These are phyloP conservation scores for Hemiprocne comata DNA, from an alignment of 2,113 vertebrate species.

Conservation along the genomic window DNA sequence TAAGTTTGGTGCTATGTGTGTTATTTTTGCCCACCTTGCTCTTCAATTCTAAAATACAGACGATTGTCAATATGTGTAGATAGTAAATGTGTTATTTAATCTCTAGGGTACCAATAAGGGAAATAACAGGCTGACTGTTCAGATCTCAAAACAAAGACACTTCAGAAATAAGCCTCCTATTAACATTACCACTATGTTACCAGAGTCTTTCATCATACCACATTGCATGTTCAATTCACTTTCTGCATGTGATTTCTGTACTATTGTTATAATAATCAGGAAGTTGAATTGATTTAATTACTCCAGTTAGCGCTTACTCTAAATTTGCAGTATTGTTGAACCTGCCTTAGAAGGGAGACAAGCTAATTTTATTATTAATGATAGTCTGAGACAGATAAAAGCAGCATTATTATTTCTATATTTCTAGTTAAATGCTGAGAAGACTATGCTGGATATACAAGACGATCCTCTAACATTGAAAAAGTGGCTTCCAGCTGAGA, in stretches of 20 bases:
- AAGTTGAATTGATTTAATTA: conserved; percentile 5
- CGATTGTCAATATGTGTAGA: not conserved
- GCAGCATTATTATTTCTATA: not conserved
- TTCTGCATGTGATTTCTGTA: not conserved
- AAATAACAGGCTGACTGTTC: not conserved
- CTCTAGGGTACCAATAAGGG: not conserved
- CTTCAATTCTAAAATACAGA: not conserved
- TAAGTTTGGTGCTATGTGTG: not conserved
- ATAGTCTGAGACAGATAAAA: conserved; percentile 14
- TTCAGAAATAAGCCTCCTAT: not conserved
- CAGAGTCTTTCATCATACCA: not conserved
- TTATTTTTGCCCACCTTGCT: not conserved
- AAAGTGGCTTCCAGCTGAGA: conserved; percentile 47
- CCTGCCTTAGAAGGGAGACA: not conserved
- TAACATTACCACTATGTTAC: not conserved
- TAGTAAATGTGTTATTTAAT: not conserved
- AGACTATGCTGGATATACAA: not conserved
- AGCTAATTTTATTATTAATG: conserved; percentile 34
- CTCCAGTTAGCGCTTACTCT: not conserved
- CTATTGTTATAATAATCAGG: not conserved
- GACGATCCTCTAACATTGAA: not conserved
- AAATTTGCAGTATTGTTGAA: not conserved
- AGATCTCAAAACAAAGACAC: not conserved
- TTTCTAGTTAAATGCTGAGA: conserved; percentile 1
- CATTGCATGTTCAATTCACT: not conserved